Conservation (phyloP, 2,888 invertebrate genomes). For the Agriopis aurantiaria region DNA sequence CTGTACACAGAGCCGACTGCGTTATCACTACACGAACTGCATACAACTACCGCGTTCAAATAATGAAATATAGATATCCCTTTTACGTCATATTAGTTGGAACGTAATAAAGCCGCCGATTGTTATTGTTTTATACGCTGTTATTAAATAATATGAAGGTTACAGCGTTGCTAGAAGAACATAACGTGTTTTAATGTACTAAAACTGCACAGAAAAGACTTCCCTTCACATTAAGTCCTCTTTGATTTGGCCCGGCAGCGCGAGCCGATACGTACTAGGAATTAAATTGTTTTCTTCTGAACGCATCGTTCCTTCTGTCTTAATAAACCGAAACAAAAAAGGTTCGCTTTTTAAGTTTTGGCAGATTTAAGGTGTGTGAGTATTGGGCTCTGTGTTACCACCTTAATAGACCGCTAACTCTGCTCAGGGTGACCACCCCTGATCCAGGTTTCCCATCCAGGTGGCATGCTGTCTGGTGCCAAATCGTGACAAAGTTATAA, state of each 20-base stretch:
- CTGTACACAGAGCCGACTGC: slow-evolving; percentile 41
- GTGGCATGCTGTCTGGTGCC: too few relatives aligned
- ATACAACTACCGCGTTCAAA: slow-evolving; percentile 37
- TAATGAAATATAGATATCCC: slow-evolving; percentile 40
- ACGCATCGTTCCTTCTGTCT: too few relatives aligned
- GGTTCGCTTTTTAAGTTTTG: too few relatives aligned
- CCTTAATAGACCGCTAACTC: background rate
- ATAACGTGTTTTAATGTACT: background rate
- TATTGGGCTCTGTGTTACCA: background rate
- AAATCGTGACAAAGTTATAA: background rate
- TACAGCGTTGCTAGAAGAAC: background rate
- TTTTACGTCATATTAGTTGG: slow-evolving; percentile 37
- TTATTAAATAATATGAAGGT: background rate
- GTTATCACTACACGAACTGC: slow-evolving; percentile 40
- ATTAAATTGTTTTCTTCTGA: too few relatives aligned
- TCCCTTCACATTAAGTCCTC: too few relatives aligned
- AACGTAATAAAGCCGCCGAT: slow-evolving; percentile 3
- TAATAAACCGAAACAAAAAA: too few relatives aligned
- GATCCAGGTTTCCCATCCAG: too few relatives aligned
- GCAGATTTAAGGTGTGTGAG: background rate
- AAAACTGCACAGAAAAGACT: background rate
- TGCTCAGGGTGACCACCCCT: too few relatives aligned
- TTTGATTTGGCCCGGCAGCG: too few relatives aligned
- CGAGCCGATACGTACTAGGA: too few relatives aligned
- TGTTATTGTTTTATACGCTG: background rate